These are phyloP conservation scores for Microctonus hyperodae DNA, from an alignment of 2,888 invertebrate genomes.

Conservation along the genomic window DNA sequence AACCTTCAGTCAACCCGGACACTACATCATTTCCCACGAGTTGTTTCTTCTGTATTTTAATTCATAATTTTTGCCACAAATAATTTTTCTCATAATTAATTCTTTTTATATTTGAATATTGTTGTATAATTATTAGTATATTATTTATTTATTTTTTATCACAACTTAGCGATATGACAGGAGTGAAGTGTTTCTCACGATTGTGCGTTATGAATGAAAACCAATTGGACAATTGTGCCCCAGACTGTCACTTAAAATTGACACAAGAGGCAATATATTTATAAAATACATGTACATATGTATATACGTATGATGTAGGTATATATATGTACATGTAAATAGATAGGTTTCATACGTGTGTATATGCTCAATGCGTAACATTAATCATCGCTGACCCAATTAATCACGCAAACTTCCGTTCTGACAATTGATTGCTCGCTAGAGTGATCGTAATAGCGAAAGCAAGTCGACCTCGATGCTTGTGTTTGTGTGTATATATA, in stretches of 20 bases:
- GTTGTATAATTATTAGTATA: background rate
- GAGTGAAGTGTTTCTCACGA: background rate
- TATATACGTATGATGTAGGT: too few relatives aligned
- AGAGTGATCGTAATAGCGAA: slow-evolving; percentile 30
- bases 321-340: background rate
- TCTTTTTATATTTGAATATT: background rate
- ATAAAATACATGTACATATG: too few relatives aligned
- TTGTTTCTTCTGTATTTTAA: background rate
- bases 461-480: slow-evolving; percentile 20
- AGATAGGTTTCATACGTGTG: slow-evolving; percentile 3
- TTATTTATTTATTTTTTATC: background rate
- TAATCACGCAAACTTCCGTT: slow-evolving; percentile 42
- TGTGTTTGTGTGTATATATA: background rate
- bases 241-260: slow-evolving; percentile 1
- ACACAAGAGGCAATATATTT: slow-evolving; percentile 10
- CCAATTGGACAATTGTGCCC: slow-evolving; percentile 10
- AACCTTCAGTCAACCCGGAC: slow-evolving; percentile 5
- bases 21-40: slow-evolving; percentile 12
- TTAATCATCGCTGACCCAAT: slow-evolving; percentile 41
- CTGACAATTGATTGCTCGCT: slow-evolving; percentile 37
- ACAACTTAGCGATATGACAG: background rate
- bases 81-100: background rate
- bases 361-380: slow-evolving; percentile 10
- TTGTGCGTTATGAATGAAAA: background rate
- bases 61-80: background rate